Base-by-base conservation (phyloP, 2,113 vertebrate genomes). In the Chunga burmeisteri region DNA sequence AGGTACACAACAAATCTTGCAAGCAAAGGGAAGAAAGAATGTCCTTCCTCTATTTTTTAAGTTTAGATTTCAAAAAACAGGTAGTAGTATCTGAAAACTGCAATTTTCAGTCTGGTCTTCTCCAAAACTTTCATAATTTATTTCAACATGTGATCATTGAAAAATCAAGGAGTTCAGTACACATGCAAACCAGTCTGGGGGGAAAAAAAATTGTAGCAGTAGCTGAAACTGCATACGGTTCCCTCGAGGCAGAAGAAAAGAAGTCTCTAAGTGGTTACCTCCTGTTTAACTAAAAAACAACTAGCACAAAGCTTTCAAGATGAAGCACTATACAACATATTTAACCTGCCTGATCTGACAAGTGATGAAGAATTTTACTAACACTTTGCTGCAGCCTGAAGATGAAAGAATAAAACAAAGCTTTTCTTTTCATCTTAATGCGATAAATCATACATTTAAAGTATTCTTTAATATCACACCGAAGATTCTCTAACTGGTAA, bases 291-390 rank as follows among this genome's bases (percentile, higher is more conserved):
- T 82, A 74, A 96, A 85, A 87, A 96, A 95, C 85, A 96, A 95
- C 56, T 17, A 62, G 78, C 3, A 75, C 50, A 58, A 83, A 88
- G 94, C 94, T 92, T 94, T 93, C 59, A 70, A 53, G 83, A 23
- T 73, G 79, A 91, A 95, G 79, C 86, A 96, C 53, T 74, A 85
- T 2, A 94, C 40, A 88, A 66, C 49, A 82, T 53, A 92, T 68
- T 97, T 94, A 79, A 78, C 87, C 93, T 96, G 93, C 96, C 72
- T 26, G 32, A 73, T 75, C 83, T 97, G 94, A 94, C 96, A 95
- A 70, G n/a, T 42, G 63, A 96, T 27, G 66, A 93, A 93, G 90
- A 96, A 88, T 38, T 96, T 97, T 17, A 96, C 91, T 49, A 95
- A 96, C 80, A 94, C 78, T 94, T 79, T 11, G 26, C 79, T 83